Base-by-base conservation (phyloP, 2,113 vertebrate genomes). In the Arothron firmamentum region DNA sequence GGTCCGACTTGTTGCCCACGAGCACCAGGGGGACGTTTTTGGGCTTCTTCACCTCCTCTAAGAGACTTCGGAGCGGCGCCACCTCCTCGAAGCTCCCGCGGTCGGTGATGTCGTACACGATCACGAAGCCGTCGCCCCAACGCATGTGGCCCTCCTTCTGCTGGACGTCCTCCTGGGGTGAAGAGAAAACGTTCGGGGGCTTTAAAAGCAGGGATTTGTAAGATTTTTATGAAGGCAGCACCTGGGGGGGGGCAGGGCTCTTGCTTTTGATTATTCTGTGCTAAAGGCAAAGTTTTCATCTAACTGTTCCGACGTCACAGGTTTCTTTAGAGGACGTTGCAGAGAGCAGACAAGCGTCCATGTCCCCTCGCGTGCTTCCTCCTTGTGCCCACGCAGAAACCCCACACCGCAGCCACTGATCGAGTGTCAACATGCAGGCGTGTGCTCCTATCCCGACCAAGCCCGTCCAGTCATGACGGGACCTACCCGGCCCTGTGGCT, bases 91-190 rank as follows among this genome's bases (percentile, higher is more conserved):
- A 98, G 85, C 97, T 99, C 50, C 93, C 93, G 31, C 96, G 89
- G 81, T 98, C 97, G 0, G 97, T 99, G 86, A 98, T 98, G 86
- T 98, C 96, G 0, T 99, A 99, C 16, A 99, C 97, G 1, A 99
- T 84, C 65, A 96, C 86, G 0, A 99, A 98, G 38, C 95, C 95
- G 45, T 99, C 97, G 0, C 94, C 95, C 97, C 97, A 99, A 8
- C 97, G 93, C 81, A 98, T 90, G 20, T 98, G 96, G 5, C 95
- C 93, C 84, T 99, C 97, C 28, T 89, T 93, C 90, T 96, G 97
- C 67, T 95, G 92, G 67, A 89, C 77, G 23, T 99, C 96, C 85
- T 99, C 97, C 97, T 98, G 60, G 55, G 8, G 42, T 5, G 5
- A 56, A 74, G 0, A 28, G 4, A 28, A 15, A 38, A 59, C 23